Evolutionary conservation across 2,888 invertebrate genomes (phyloP), one percentile per base, ranked within the genome.

Genomic region (Pheosia tremula): DNA sequence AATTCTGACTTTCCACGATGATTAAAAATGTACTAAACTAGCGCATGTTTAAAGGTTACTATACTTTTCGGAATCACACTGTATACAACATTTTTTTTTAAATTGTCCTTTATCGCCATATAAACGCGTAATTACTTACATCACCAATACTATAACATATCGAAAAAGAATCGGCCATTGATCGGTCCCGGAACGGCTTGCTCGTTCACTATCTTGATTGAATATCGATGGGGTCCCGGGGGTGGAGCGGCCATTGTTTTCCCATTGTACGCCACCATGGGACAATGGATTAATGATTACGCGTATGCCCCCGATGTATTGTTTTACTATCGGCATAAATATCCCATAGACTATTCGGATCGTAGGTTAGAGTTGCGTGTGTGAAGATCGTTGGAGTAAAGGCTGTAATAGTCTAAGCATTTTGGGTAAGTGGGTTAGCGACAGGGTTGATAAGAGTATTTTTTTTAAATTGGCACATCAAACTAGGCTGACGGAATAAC

Each of bases 191-290:
- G 64, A 71, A 74, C 74, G 56, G 65, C 59, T 74, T 59, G 66
- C 59, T 67, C 77, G 64, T 68, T 67, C 76, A 71, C 74, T 76
- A 77, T 72, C 72, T 64, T 72, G 70, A 75, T 75, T 75, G 70
- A 75, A 77, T 72, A 75, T 74, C 75, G 64, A 77, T 74, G 67
- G 66, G 66, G 62, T 77, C 67, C 77, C 77, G 61, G 43, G 60
- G 70, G 69, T 62, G 55, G 66, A 62, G 63, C 61, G 59, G 63
- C 75, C 63, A 75, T 77, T 74, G 75, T 77, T 75, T 77, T 62
- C 69, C 77, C 69, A 75, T 75, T 64, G 64, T 66, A 60, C 54
- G 53, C 65, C 55, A 66, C 74, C 65, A 66, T 61, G 64, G 68
- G 62, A 72, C 68, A 63, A 74, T 69, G 68, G 75, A 69, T 72